phyloP scores from a whole-genome alignment of 2,113 vertebrate species.

The Craseonycteris thonglongyai region DNA sequence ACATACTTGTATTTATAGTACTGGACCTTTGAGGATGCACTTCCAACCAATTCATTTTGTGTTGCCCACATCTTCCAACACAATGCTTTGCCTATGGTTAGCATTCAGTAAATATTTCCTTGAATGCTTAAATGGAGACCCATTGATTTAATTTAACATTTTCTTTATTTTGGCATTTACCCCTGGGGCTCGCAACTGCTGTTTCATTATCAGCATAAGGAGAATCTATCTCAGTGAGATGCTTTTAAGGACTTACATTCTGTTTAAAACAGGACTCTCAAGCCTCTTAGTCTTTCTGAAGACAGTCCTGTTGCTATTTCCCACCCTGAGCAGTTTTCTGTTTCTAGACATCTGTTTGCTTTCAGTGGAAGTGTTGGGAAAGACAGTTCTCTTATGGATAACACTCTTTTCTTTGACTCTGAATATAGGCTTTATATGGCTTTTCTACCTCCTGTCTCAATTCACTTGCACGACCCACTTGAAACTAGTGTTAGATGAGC shows the following conservation, averaged over 20 bases:
- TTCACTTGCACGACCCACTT: not conserved
- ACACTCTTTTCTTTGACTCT: not conserved
- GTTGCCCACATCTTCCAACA: not conserved
- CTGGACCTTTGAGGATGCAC: not conserved
- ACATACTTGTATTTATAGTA: not conserved
- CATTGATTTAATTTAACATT: conserved; percentile 31
- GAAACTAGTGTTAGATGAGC: not conserved
- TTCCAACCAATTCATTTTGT: conserved; percentile 4
- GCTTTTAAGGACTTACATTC: not conserved
- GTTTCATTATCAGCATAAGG: not conserved
- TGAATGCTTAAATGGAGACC: conserved; percentile 40
- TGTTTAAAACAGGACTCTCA: conserved; percentile 16
- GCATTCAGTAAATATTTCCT: conserved; percentile 36
- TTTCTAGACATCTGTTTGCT: not conserved
- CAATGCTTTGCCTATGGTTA: not conserved
- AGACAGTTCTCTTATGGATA: not conserved
- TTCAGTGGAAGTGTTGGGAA: not conserved
- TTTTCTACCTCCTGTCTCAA: not conserved
- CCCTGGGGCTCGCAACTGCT: not conserved
- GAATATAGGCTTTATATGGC: not conserved
- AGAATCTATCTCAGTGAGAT: not conserved
- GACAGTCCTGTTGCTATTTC: not conserved
- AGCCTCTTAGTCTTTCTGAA: not conserved
- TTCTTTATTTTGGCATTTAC: conserved; percentile 32
- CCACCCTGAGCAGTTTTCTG: not conserved